Base-by-base conservation (phyloP, 2,797 vertebrate species). In the Lacerta viridis region DNA sequence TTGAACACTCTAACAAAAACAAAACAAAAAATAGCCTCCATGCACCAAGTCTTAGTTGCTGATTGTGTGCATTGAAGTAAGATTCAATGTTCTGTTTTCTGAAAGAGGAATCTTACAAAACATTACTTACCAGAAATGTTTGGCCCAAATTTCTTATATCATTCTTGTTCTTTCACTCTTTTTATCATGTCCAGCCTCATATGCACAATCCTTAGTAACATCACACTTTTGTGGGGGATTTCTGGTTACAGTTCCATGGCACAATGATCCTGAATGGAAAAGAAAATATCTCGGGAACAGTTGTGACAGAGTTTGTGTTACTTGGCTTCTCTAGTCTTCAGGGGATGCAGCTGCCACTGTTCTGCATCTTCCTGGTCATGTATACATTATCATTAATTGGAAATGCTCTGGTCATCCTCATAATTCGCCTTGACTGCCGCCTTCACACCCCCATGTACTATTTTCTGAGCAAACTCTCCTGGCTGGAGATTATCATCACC, bases 371-470 rank as follows among this genome's bases (percentile, higher is more conserved):
- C 39, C 80, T 95, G 17, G 29, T 76, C 55, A 83, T 94, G 82
- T 94, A 95, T 75, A 27, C 94, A 27, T 39, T 95, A 50, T 92
- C 93, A 2, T 5, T 95, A 4, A 25, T 94, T 69, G 92, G 92
- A 76, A 96, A 94, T 25, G 69, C 90, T 25, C 68, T 94, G 69
- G 91, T 94, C 71, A 90, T 94, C 77, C 17, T 92, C 39, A 88
- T 95, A 20, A 82, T 86, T 77, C 88, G 68, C 0, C 7, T 39
- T 39, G 91, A 94, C 39, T 85, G 80, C 68, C 43, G 0, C 55
- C 92, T 93, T 43, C 90, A 93, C 36, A 91, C 43, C 0, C 87
- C 91, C 33, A 92, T 93, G 93, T 93, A 93, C 27, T 93, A 88
- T 87, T 93, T 93, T 27, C 91, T 94, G 39, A 87, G 85, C 69